Base-by-base conservation (phyloP, 2,888 invertebrate genomes). In the Luperina testacea region DNA sequence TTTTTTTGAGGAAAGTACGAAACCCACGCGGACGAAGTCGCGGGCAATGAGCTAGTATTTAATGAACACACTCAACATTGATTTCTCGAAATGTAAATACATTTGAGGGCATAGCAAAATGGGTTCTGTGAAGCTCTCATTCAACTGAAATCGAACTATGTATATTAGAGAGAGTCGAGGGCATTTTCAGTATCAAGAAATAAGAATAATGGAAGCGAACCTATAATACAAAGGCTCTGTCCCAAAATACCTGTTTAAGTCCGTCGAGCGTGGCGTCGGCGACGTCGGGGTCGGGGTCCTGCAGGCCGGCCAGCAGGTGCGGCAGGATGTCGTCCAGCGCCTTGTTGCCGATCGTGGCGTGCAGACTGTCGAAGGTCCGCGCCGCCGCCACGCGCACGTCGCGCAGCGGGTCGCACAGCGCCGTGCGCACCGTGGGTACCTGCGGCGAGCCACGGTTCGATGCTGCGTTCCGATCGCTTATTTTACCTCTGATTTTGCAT, bases 261-360 rank as follows among this genome's bases (percentile, higher is more conserved):
- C 99, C 99, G 94, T 99, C 99, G 85, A 99, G 97, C 17, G 99
- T 98, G 92, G 98, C 98, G 92, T 99, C 99, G 0, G 99, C 99
- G 74, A 98, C 96, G 42, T 97, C 97, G 0, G 98, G 97, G 96
- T 99, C 98, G 1, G 98, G 98, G 93, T 98, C 97, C 89, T 98
- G 98, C 80, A 97, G 95, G 3, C 95, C 95, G 71, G 98, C 98
- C 89, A 99, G 97, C 97, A 99, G 98, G 82, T 98, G 98, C 77
- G 99, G 99, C 87, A 99, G 97, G 95, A 99, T 99, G 94, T 99
- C 99, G 95, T 99, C 99, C 76, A 99, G 97, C 70, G 99, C 99
- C 92, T 98, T 98, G 83, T 98, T 98, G 76, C 99, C 99, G 83
- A 99, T 99, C 84, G 99, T 99, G 77, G 98, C 98, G 97, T 99